These are phyloP conservation scores for Coryphaenoides rupestris DNA, from an alignment of 2,113 vertebrate species.

Conservation along the genomic window DNA sequence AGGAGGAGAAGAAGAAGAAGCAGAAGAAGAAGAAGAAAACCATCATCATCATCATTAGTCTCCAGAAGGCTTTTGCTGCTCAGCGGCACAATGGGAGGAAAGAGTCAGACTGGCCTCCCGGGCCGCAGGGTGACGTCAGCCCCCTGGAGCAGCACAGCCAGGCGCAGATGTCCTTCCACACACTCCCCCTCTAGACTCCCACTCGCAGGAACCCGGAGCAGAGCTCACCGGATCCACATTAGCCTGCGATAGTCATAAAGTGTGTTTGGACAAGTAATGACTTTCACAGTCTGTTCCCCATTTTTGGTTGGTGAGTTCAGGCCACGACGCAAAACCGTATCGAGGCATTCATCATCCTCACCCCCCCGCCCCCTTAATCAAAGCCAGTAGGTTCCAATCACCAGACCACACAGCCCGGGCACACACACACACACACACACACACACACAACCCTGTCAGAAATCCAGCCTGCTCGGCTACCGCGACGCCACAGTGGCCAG, in stretches of 20 bases:
- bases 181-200: slow-evolving; percentile 2
- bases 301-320: slow-evolving; percentile 27
- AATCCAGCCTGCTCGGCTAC: slow-evolving; percentile 14
- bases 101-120: slow-evolving; percentile 21
- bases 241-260: slow-evolving; percentile 30
- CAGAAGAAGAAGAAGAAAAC: slow-evolving; percentile 16
- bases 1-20: too few species aligned
- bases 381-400: slow-evolving; percentile 41
- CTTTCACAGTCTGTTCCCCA: slow-evolving; percentile 25
- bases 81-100: slow-evolving; percentile 28
- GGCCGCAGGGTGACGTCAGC: slow-evolving; percentile 31
- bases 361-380: slow-evolving; percentile 33
- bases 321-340: slow-evolving; percentile 18
- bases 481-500: slow-evolving; percentile 36
- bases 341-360: background rate
- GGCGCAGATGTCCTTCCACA: slow-evolving; percentile 26
- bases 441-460: slow-evolving; percentile 9
- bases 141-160: slow-evolving; percentile 19
- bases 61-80: slow-evolving; percentile 25
- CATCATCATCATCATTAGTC: slow-evolving; percentile 8
- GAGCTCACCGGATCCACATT: slow-evolving; percentile 31
- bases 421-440: background rate
- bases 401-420: slow-evolving; percentile 7
- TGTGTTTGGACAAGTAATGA: slow-evolving; percentile 44
- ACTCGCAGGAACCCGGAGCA: background rate